Percentiles rank a stretch among this genome's conserved stretches.
phyloP scores from a whole-genome alignment of 2,113 vertebrate genomes.

The Spermophilus dauricus region DNA sequence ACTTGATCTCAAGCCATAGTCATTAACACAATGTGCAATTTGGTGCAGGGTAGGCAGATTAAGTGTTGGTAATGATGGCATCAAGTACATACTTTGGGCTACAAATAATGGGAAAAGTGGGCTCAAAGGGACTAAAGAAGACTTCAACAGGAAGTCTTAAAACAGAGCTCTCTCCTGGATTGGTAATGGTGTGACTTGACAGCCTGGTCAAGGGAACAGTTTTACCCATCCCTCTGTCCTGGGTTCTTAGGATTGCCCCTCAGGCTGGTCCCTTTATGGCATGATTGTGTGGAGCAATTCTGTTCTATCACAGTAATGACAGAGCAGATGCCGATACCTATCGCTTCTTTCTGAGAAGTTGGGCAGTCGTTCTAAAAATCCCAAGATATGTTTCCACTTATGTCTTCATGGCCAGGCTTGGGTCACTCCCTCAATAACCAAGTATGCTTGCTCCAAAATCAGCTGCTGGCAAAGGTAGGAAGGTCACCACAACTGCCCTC shows the following conservation, averaged over 20 bases:
- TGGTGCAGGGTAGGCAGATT: not conserved
- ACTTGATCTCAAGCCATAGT: not conserved
- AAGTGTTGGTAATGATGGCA: not conserved
- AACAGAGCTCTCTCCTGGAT: not conserved
- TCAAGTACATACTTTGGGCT: conserved; percentile 29
- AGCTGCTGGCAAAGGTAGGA: not conserved
- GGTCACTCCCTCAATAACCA: not conserved
- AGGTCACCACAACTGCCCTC: not conserved
- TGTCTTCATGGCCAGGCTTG: not conserved
- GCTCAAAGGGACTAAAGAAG: not conserved
- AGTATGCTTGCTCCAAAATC: not conserved
- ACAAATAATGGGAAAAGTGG: not conserved
- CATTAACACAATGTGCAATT: not conserved
- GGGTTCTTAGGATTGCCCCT: not conserved
- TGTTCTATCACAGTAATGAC: not conserved
- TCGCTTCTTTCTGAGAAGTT: not conserved
- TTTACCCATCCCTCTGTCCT: not conserved
- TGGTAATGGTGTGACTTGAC: not conserved
- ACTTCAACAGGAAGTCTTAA: not conserved
- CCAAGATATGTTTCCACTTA: not conserved
- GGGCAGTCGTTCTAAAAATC: not conserved
- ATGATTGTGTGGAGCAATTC: not conserved
- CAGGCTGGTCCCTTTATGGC: not conserved
- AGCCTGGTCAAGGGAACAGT: not conserved
- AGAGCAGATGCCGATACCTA: not conserved